A percentile compares a stretch with the other conserved stretches of the same genome.
Evolutionary conservation across 53 echinoderm and acorn worm genomes (phyloP).

Genomic region (Antedon mediterranea): DNA sequence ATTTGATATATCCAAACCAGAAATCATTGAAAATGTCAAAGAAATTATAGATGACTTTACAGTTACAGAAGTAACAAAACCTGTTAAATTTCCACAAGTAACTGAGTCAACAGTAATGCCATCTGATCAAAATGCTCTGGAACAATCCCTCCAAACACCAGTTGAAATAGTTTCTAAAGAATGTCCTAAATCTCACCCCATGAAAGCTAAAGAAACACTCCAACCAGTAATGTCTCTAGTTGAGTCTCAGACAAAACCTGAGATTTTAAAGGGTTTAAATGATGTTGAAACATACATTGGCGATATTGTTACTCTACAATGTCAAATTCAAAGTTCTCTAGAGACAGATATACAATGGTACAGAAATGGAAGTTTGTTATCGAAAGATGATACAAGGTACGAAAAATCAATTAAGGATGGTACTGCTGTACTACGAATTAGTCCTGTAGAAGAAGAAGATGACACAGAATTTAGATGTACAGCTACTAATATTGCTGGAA

Average conservation of each 20-base stretch:
- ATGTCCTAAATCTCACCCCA: background rate
- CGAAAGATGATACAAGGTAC: background rate
- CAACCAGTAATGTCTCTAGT: too few species aligned
- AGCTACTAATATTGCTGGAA: background rate
- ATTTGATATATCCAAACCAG: background rate
- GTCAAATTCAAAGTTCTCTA: background rate
- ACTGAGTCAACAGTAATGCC: background rate
- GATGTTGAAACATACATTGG: background rate
- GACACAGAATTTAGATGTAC: constrained; percentile 5
- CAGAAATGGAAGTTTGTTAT: background rate
- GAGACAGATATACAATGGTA: background rate
- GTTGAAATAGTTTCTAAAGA: background rate
- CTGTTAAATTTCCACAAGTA: background rate
- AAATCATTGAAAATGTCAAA: background rate
- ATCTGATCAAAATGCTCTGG: background rate
- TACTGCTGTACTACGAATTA: background rate
- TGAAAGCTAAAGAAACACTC: background rate
- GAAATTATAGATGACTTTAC: background rate
- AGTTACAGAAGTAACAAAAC: background rate
- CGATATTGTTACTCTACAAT: background rate
- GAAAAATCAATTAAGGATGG: background rate
- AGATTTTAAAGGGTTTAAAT: background rate
- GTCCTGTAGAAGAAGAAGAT: constrained; percentile 1
- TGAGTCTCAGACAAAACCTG: background rate
- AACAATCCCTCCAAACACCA: background rate